Conservation (phyloP, 2,113 vertebrate species). For the Neofelis nebulosa region DNA sequence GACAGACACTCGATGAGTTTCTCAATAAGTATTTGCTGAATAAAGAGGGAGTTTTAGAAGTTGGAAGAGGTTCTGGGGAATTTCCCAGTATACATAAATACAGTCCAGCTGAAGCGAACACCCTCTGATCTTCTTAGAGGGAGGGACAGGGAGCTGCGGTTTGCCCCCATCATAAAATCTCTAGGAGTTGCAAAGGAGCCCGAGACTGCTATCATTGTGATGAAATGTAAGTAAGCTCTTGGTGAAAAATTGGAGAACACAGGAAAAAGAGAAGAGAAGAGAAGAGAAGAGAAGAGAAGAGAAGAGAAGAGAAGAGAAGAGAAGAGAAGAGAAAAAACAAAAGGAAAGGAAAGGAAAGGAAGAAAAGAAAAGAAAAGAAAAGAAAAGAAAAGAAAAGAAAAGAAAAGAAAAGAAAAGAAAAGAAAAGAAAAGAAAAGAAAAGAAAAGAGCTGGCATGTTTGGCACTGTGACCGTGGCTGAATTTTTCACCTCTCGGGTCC, state of each 20-base stretch:
- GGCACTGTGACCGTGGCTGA: background rate
- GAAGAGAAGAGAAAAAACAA: too few relatives aligned
- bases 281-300: too few relatives aligned
- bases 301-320: background rate
- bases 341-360: background rate
- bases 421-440: background rate
- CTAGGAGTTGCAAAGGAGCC: background rate
- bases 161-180: background rate
- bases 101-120: background rate
- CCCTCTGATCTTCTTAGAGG: background rate
- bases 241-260: background rate
- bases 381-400: too few relatives aligned
- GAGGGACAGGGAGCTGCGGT: background rate
- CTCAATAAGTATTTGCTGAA: slow-evolving; percentile 16
- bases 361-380: background rate
- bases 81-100: background rate
- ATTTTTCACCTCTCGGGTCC: background rate
- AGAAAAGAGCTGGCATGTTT: background rate
- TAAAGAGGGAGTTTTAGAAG: background rate
- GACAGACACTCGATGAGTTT: background rate
- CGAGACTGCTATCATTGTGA: background rate
- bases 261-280: background rate
- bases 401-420: too few relatives aligned
- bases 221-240: background rate
- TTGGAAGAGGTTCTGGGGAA: background rate